Percentiles rank a stretch among this genome's conserved stretches.
phyloP scores from a whole-genome alignment of 2,888 invertebrate genomes.

The Brenthis daphne region DNA sequence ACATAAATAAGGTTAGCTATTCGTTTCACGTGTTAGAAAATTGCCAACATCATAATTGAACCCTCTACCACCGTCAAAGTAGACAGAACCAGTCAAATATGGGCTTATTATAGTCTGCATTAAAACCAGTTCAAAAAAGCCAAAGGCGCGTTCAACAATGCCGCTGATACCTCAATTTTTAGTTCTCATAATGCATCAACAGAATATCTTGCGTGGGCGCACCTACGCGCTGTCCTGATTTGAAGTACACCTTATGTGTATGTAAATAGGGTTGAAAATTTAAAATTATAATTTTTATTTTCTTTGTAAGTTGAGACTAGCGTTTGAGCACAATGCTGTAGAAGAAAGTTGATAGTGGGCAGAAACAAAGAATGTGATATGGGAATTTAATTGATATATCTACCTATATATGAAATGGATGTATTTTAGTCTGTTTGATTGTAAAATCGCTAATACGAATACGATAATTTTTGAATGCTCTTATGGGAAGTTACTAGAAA shows the following conservation, averaged over 20 bases:
- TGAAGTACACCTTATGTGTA: slow-evolving; percentile 13
- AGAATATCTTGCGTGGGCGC: slow-evolving; percentile 47
- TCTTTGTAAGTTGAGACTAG: slow-evolving; percentile 32
- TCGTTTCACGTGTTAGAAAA: no score
- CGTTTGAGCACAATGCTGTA: slow-evolving; percentile 16
- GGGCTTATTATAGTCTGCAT: not conserved
- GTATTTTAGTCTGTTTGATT: no score
- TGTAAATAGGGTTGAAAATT: slow-evolving; percentile 30
- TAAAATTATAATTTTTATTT: slow-evolving; percentile 22
- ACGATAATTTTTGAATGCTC: no score
- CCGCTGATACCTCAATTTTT: slow-evolving; percentile 44
- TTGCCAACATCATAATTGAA: not conserved
- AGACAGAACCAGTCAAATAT: not conserved
- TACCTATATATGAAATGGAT: no score
- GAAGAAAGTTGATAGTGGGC: slow-evolving; percentile 31
- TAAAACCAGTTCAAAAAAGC: slow-evolving; percentile 4
- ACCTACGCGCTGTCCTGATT: slow-evolving; percentile 39
- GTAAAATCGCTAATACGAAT: no score
- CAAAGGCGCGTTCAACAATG: slow-evolving; percentile 21
- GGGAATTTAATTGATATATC: not conserved
- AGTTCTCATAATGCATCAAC: slow-evolving; percentile 50
- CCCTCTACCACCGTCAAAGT: not conserved
- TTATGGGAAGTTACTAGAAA: no score
- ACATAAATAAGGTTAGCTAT: no score
- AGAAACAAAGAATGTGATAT: slow-evolving; percentile 8